Evolutionary conservation across 2,888 invertebrate genomes (phyloP).

Genomic region (Lucinisca nassula): DNA sequence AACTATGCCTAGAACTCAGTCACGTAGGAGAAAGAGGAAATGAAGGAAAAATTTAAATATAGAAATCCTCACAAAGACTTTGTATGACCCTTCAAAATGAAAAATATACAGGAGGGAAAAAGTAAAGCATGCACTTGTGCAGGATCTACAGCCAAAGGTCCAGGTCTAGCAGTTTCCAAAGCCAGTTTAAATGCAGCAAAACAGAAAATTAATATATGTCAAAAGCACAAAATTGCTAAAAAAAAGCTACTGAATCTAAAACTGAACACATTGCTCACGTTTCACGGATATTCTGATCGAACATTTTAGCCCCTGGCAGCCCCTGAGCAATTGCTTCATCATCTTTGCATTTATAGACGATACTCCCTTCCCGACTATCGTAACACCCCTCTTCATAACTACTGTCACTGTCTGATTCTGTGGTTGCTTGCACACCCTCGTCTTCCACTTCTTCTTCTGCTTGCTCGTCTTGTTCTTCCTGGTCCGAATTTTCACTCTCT

Average conservation of each 20-base stretch:
- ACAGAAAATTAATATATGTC: background rate
- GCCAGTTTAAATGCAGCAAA: background rate
- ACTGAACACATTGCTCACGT: constrained; percentile 79
- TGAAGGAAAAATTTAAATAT: too few species aligned
- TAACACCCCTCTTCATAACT: constrained; percentile 89
- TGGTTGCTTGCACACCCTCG: constrained; percentile 57
- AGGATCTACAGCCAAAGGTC: background rate
- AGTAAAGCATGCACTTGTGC: background rate
- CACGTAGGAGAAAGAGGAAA: too few species aligned
- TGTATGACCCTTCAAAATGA: background rate
- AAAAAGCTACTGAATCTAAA: constrained; percentile 3
- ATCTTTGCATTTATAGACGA: constrained; percentile 87
- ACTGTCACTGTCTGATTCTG: constrained; percentile 78
- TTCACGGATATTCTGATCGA: constrained; percentile 87
- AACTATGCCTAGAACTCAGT: too few species aligned
- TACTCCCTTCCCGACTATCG: constrained; percentile 87
- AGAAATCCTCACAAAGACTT: too few species aligned
- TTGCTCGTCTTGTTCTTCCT: constrained; percentile 64
- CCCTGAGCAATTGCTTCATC: constrained; percentile 86
- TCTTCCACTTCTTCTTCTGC: constrained; percentile 70
- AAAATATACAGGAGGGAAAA: background rate
- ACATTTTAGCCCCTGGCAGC: constrained; percentile 85
- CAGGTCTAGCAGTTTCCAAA: background rate
- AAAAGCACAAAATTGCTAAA: background rate
- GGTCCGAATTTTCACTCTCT: constrained; percentile 61